Percentiles rank a stretch among this genome's conserved stretches.
Conservation (phyloP, 2,113 vertebrate genomes). For the Cnemophilus loriae region DNA sequence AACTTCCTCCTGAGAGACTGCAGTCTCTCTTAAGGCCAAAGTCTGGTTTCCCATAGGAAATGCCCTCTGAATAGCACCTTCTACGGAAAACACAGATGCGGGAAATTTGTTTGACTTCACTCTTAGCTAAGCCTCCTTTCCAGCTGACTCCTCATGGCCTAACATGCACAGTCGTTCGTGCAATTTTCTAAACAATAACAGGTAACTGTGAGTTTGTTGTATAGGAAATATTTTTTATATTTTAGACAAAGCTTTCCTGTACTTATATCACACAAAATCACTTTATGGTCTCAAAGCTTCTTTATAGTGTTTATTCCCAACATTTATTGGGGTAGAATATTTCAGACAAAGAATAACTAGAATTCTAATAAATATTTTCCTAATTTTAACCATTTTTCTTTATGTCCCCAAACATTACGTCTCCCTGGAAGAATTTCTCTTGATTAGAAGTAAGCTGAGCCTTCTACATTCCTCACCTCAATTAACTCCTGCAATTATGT, state of each 20-base stretch:
- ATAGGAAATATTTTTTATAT: background rate
- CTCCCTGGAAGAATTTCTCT: background rate
- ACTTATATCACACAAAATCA: background rate
- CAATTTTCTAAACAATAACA: background rate
- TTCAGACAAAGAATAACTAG: background rate
- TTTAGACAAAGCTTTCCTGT: background rate
- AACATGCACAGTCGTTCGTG: background rate
- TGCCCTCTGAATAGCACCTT: constrained; percentile 34
- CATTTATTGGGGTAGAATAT: background rate
- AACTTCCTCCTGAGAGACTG: constrained; percentile 26
- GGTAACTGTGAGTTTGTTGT: background rate
- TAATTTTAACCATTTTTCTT: background rate
- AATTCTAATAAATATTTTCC: background rate
- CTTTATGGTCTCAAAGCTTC: background rate
- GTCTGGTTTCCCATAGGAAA: constrained; percentile 48
- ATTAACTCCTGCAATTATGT: background rate
- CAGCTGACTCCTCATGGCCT: background rate
- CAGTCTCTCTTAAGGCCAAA: background rate
- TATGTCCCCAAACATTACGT: background rate
- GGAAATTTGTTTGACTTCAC: constrained; percentile 21
- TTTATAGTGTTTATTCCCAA: background rate
- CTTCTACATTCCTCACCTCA: background rate
- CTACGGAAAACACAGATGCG: background rate
- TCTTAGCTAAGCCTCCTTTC: background rate
- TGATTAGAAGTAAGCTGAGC: background rate